phyloP scores from a whole-genome alignment of 2,797 vertebrate species.

The Crocidura indochinensis region DNA sequence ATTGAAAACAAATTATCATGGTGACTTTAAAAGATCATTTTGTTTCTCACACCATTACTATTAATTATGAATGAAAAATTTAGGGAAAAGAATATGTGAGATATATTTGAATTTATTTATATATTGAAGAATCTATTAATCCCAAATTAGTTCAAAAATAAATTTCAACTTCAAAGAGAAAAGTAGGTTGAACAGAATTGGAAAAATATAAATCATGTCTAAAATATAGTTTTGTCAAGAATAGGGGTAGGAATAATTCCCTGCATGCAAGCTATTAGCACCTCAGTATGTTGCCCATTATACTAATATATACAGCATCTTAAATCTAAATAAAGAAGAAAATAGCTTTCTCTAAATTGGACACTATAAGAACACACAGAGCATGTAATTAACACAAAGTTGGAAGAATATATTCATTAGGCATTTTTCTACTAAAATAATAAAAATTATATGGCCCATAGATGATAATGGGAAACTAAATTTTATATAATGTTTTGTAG shows the following conservation, averaged over 20 bases:
- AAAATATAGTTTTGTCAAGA: conserved; percentile 74
- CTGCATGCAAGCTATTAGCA: conserved; percentile 80
- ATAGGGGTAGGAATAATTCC: neutral
- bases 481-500: conserved; percentile 54
- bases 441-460: conserved; percentile 68
- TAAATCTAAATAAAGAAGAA: conserved; percentile 84
- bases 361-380: conserved; percentile 67
- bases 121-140: conserved; percentile 61
- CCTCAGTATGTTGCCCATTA: conserved; percentile 83
- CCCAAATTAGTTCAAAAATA: conserved; percentile 1
- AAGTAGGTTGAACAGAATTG: conserved; percentile 65
- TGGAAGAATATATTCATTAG: conserved; percentile 50
- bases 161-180: neutral
- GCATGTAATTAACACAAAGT: conserved; percentile 81
- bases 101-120: conserved; percentile 66
- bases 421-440: conserved; percentile 57
- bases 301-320: conserved; percentile 79
- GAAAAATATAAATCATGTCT: conserved; percentile 74
- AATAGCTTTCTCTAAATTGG: conserved; percentile 77
- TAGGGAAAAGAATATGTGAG: neutral
- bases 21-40: neutral
- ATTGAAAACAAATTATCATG: neutral
- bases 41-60: neutral
- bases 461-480: conserved; percentile 55
- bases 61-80: neutral